Conservation (phyloP, 2,113 vertebrate genomes). For the Acanthochromis polyacanthus region DNA sequence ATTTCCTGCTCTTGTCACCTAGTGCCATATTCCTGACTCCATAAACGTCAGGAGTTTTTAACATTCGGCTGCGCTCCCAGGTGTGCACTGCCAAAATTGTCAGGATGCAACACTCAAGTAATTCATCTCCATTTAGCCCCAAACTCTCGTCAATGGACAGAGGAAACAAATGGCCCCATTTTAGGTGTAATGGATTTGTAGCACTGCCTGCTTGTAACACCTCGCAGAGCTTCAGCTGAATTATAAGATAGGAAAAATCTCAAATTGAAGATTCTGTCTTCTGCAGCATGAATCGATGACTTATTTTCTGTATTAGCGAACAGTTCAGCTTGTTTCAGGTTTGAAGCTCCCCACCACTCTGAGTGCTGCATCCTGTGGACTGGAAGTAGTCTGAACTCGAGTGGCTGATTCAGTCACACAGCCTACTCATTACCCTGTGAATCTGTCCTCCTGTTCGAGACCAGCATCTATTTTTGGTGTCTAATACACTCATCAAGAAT, state of each 20-base stretch:
- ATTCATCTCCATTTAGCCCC: constrained; percentile 74
- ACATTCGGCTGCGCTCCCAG: constrained; percentile 57
- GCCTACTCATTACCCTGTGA: constrained; percentile 41
- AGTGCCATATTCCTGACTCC: constrained; percentile 46
- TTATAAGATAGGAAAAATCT: constrained; percentile 48
- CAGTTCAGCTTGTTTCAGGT: constrained; percentile 24
- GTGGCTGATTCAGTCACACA: constrained; percentile 44
- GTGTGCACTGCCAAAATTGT: constrained; percentile 53
- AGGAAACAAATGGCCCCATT: constrained; percentile 64
- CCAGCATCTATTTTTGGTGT: constrained; percentile 43
- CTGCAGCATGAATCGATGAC: constrained; percentile 26
- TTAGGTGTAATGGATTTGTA: constrained; percentile 61
- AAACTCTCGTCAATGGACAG: constrained; percentile 36
- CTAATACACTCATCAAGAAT: constrained; percentile 9
- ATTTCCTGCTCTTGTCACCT: constrained; percentile 43
- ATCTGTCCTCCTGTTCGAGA: constrained; percentile 26
- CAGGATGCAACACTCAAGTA: constrained; percentile 30
- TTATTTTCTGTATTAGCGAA: constrained; percentile 31
- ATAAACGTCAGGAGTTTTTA: constrained; percentile 64
- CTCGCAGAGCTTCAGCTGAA: constrained; percentile 38
- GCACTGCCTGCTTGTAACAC: constrained; percentile 31
- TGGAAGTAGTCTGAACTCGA: constrained; percentile 17
- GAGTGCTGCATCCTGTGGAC: constrained; percentile 14
- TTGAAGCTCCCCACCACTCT: constrained; percentile 26
- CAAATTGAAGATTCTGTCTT: constrained; percentile 30